Evolutionary conservation across 1,140 invertebrate species (phyloP), one percentile per base, ranked within the genome.

Genomic region (Himalopsyche phryganea): DNA sequence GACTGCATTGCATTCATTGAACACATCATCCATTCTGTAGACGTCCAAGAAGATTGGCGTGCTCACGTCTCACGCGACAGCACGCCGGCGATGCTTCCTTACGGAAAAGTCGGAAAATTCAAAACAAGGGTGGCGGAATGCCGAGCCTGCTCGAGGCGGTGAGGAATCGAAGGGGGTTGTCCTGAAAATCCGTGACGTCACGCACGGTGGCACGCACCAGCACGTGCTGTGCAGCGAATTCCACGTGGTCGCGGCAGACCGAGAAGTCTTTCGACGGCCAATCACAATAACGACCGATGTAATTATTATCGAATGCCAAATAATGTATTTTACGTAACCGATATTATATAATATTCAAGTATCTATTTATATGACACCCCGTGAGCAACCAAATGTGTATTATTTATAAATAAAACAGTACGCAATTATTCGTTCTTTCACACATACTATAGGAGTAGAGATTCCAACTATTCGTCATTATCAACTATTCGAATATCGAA

Each of bases 191-290:
- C n/a, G 50, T 58, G 56, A 52, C 48, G 56, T 58, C 58, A 60
- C 58, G 58, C 47, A 60, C 41, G 50, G 50, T 60, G 58, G 58
- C 58, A 60, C 58, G 58, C 58, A 44, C 50, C 49, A 53, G 58
- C 50, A 60, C 58, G 58, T 53, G 57, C 23, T 28, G 4, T 3
- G 23, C 23, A 6, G 2, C 46, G 7, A 15, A 15, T 15, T n/a
- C 46, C 55, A 50, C 47, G 55, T 58, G 55, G 32, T 11, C 38
- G 11, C 53, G 19, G 23, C 23, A 28, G 23, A 9, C 17, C 38
- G 6, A 11, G 23, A 51, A 41, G 14, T 28, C 38, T 40, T 40
- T 15, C n/a, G 3, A 11, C 38, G 38, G 3, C 38, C n/a, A 15
- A 40, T n/a, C n/a, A 40, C 15, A 40, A 40, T 28, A 28, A 28